Evolutionary conservation across 2,797 vertebrate genomes (phyloP), one percentile per base, ranked within the genome.

Genomic region (Mus caroli): DNA sequence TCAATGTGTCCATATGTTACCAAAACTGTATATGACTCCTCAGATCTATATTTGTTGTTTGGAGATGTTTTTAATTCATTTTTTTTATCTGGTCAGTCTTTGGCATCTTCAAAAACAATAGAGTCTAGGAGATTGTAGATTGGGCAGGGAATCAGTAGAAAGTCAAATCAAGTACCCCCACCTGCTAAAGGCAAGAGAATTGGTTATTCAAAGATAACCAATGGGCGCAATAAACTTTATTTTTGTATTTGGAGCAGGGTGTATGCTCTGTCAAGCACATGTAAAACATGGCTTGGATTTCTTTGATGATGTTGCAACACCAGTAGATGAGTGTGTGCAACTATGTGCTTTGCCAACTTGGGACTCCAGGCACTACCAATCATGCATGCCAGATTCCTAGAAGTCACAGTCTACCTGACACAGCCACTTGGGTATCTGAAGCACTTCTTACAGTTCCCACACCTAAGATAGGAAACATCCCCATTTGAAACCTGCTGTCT

Each of bases 161-260:
- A 71, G 37, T 22, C 58, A 89, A 71, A 34, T 22, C 58, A 52
- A 22, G 52, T 75, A 0, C 60, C 3, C 0, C 22, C 37, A 43
- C 13, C 73, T 50, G 22, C 12, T 84, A 67, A 87, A 31, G 73
- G 79, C 37, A 76, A 82, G 76, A 67, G 90, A 40, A 75, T 94
- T 71, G 64, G 22, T 67, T 75, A 71, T 28, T 73, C 46, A 82
- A 15, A 58, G 40, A 56, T n/a, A n/a, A n/a, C n/a, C n/a, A n/a
- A n/a, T 78, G 28, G 20, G 93, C 40, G 20, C 90, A 80, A 40
- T 80, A 52, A 85, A 73, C 9, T 71, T 84, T 69, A 75, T 62
- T 93, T 90, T 91, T 34, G 26, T 54, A 17, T 15, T 82, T 56
- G 28, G 95, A 96, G 52, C 31, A 94, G n/a, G 37, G 76, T 52